Evolutionary conservation across 2,113 vertebrate species (phyloP), one percentile per base, ranked within the genome.

Genomic region (Centrocercus urophasianus): DNA sequence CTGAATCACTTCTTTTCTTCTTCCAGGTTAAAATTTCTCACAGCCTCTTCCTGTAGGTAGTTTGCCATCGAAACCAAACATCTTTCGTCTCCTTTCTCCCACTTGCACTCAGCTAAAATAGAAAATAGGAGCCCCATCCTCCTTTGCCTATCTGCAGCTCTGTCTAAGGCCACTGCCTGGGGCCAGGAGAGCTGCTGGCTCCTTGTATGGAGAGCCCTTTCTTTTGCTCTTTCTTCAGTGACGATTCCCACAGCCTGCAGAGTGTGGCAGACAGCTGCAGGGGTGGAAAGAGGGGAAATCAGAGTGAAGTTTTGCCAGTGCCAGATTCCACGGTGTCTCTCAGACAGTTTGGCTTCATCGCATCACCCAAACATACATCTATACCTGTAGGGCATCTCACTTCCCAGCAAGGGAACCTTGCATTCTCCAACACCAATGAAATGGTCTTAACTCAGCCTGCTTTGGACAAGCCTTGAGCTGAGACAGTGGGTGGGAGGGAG

Each of bases 1-100:
- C 50, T 60, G 72, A 93, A 89, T 91, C 56, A 48, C 38, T 90
- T 89, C 5, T 52, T 83, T 91, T 85, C 34, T 90, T 94, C 52
- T 81, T 88, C 52, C 57, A 69, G 21, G 40, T 77, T 93, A 77
- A 57, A 22, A 40, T 77, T 80, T 81, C 65, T 93, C 79, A 47
- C 22, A 43, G 28, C 63, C 22, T 40, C 28, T 65, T 92, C 70
- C n/a, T 67, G 22, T 47, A 72, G 40, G 22, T 81, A 40, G 69
- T 52, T 52, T 74, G 34, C 50, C 40, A 57, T 54, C 13, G 34
- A 87, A 87, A 72, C 64, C 38, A 81, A 74, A 67, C 61, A 83
- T 50, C 69, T 76, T 78, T 78, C 10, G 27, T 59, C 28, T 88
- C 24, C 32, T 72, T n/a, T 79, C 45, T 47, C 17, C 52, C 11